These are phyloP conservation scores for Metopolophium dirhodum DNA, from an alignment of 1,140 invertebrate genomes.

Conservation along the genomic window DNA sequence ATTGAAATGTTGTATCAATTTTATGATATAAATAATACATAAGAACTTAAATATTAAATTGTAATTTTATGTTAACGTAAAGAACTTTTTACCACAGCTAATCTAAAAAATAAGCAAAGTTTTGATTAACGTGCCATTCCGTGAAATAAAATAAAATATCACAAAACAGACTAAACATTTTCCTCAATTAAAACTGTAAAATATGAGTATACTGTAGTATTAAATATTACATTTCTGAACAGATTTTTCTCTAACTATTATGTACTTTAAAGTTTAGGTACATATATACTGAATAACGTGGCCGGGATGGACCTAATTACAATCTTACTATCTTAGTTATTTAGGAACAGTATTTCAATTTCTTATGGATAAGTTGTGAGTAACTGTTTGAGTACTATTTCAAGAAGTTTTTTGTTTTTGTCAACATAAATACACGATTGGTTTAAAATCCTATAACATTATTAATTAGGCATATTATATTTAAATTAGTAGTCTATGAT, in stretches of 20 bases:
- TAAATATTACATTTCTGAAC: neutral
- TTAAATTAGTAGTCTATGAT: neutral
- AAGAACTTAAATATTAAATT: neutral
- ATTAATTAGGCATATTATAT: neutral
- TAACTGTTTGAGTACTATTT: neutral
- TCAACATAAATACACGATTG: neutral
- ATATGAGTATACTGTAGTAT: neutral
- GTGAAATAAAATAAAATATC: neutral
- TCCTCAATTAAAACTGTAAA: neutral
- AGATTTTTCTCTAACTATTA: too few relatives aligned
- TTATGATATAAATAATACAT: neutral
- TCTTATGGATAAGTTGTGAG: neutral
- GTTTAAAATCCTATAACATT: neutral
- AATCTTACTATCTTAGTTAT: neutral
- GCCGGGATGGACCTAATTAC: neutral
- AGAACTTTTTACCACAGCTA: neutral
- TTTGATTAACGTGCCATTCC: neutral
- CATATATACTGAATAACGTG: neutral
- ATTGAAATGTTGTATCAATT: neutral
- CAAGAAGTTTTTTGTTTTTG: neutral
- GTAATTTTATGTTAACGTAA: neutral
- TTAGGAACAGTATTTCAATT: neutral
- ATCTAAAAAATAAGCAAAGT: neutral
- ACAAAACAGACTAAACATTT: neutral
- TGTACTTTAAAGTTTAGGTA: neutral